Base-by-base conservation (phyloP, 1,140 invertebrate species). In the Hylaeus volcanicus region DNA sequence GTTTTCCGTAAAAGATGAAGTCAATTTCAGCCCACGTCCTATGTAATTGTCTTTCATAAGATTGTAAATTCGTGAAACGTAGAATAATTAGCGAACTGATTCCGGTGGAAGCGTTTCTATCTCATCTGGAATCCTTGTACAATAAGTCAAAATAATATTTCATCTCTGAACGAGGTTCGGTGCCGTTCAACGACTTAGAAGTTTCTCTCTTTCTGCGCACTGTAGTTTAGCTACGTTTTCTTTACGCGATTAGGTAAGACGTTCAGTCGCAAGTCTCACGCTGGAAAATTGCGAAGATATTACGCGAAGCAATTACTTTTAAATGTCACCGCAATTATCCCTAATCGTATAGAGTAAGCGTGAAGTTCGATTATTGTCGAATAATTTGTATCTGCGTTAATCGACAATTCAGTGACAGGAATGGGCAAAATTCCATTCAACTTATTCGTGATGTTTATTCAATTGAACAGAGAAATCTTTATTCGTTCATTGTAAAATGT, bases 21-120 rank as follows among this genome's bases (percentile, higher is more conserved):
- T 51, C 51, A 51, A 60, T n/a, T 60, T 60, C 8, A 60, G 5
- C 12, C 64, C 45, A 6, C 5, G n/a, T 66, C 65, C 65, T 68
- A 51, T 37, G 15, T 53, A 3, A 26, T 45, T 65, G 66, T 70
- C 66, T 78, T 78, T 78, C 76, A 53, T 14, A 4, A 37, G 15
- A 15, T 14, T 3, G 12, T 64, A 3, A 6, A 78, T 45, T 55
- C n/a, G 9, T 45, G 43, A 51, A 1, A 11, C n/a, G 65, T 37
- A 68, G 65, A 51, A 3, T 53, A 58, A 72, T 5, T 78, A 66
- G 63, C 76, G 75, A 86, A 86, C 84, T 86, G 84, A 86, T 86
- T 85, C 83, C 83, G 84, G 83, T 85, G 83, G 63, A 37, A 66
- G 82, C 82, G 53, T 81, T 64, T 64, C 71, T 66, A 84, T 79